These are phyloP conservation scores for Acrobasis repandana DNA, from an alignment of 2,888 invertebrate species.

Conservation along the genomic window DNA sequence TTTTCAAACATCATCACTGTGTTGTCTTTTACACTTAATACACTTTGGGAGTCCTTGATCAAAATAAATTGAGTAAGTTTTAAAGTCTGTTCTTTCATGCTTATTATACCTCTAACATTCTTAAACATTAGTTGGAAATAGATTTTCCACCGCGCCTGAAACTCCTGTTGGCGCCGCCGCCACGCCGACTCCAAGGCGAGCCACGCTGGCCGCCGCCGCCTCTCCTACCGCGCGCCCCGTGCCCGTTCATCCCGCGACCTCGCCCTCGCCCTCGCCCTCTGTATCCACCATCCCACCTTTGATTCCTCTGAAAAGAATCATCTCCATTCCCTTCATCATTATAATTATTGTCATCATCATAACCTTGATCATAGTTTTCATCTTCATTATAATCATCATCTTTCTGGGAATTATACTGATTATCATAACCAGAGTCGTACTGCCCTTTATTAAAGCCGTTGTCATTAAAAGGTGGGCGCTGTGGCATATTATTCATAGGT, in stretches of 20 bases:
- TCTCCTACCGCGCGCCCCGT: constrained; percentile 67
- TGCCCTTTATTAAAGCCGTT: constrained; percentile 71
- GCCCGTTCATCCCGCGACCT: constrained; percentile 66
- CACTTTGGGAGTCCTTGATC: constrained; percentile 48
- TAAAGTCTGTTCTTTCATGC: constrained; percentile 53
- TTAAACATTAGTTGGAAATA: constrained; percentile 58
- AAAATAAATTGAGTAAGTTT: constrained; percentile 49
- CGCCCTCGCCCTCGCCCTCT: constrained; percentile 69
- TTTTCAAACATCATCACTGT: constrained; percentile 58
- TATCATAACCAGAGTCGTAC: constrained; percentile 61
- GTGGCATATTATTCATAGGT: constrained; percentile 44
- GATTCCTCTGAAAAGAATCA: constrained; percentile 55
- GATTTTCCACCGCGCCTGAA: constrained; percentile 72
- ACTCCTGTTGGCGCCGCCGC: constrained; percentile 57
- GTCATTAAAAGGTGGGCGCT: constrained; percentile 58
- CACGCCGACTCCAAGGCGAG: constrained; percentile 56
- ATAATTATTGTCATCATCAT: constrained; percentile 59
- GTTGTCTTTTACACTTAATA: constrained; percentile 65
- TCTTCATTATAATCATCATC: constrained; percentile 63
- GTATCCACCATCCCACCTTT: constrained; percentile 65
- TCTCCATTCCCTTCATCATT: constrained; percentile 59
- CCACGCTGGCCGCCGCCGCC: constrained; percentile 55
- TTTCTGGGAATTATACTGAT: constrained; percentile 60
- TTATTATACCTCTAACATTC: constrained; percentile 30
- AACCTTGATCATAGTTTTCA: constrained; percentile 54